phyloP scores from a whole-genome alignment of 1,140 invertebrate genomes.

The Diploscapter pachys region DNA sequence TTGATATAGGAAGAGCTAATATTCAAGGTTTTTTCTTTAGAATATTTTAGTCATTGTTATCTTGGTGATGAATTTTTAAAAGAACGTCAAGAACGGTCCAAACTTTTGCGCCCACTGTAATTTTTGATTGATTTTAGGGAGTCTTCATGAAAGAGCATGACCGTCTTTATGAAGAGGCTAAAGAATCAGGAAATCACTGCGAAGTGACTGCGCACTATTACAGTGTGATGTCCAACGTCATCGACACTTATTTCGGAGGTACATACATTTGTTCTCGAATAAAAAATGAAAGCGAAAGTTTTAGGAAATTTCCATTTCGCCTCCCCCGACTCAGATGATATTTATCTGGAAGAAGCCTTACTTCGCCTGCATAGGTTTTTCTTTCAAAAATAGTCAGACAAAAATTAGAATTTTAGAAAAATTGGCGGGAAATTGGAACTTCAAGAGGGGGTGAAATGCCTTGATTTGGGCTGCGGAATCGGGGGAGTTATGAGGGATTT shows the following conservation, averaged over 20 bases:
- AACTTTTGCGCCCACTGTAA: neutral
- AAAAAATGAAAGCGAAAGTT: neutral
- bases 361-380: slow-evolving; percentile 13
- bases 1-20: neutral
- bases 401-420: slow-evolving; percentile 16
- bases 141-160: slow-evolving; percentile 48
- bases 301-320: slow-evolving; percentile 56
- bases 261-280: neutral
- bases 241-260: slow-evolving; percentile 56
- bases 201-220: slow-evolving; percentile 56
- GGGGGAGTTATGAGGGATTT: slow-evolving; percentile 53
- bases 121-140: slow-evolving; percentile 38
- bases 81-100: neutral
- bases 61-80: slow-evolving; percentile 17
- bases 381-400: neutral
- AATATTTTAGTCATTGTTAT: slow-evolving; percentile 2
- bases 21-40: neutral
- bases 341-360: slow-evolving; percentile 19
- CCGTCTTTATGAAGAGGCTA: slow-evolving; percentile 46
- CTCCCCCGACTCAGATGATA: slow-evolving; percentile 41
- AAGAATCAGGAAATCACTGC: slow-evolving; percentile 40
- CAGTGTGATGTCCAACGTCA: slow-evolving; percentile 57
- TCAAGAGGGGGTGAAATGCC: slow-evolving; percentile 36
- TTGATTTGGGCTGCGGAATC: slow-evolving; percentile 58
- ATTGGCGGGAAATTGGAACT: slow-evolving; percentile 51